A percentile compares a stretch with the other conserved stretches of the same genome.
phyloP scores from a whole-genome alignment of 2,113 vertebrate genomes.

The Aegypius monachus region DNA sequence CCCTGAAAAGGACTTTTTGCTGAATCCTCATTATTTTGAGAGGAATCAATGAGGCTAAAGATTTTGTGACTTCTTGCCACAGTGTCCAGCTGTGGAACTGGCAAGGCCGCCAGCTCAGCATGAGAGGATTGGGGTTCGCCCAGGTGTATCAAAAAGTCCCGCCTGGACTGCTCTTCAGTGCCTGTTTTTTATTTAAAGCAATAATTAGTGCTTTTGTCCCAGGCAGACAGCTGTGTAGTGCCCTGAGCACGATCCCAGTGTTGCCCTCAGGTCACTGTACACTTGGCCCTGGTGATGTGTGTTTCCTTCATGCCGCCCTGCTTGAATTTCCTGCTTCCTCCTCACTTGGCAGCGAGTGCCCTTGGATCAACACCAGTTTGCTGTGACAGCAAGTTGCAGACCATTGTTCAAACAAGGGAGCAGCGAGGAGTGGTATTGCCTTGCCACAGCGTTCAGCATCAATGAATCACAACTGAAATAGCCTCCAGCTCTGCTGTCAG shows the following conservation, averaged over 20 bases:
- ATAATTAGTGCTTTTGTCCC: neutral
- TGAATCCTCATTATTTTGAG: neutral
- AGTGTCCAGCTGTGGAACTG: neutral
- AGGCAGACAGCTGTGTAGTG: neutral
- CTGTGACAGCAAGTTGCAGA: slow-evolving; percentile 1
- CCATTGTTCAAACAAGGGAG: neutral
- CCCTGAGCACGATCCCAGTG: neutral
- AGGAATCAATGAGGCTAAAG: neutral
- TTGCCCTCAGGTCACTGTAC: neutral
- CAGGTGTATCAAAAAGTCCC: neutral
- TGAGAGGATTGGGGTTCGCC: neutral
- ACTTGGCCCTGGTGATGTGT: neutral
- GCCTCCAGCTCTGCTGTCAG: neutral
- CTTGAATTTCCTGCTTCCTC: slow-evolving; percentile 44
- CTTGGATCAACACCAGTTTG: slow-evolving; percentile 21
- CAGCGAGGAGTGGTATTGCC: neutral
- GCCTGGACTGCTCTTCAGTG: neutral
- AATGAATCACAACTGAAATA: neutral
- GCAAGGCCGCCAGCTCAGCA: neutral
- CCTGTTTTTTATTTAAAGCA: neutral
- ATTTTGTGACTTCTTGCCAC: neutral
- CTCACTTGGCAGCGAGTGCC: neutral
- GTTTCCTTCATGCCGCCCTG: neutral
- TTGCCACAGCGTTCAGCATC: neutral
- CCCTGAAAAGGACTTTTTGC: neutral